phyloP scores from a whole-genome alignment of 2,888 invertebrate species.

The Polydrusus tereticollis region DNA sequence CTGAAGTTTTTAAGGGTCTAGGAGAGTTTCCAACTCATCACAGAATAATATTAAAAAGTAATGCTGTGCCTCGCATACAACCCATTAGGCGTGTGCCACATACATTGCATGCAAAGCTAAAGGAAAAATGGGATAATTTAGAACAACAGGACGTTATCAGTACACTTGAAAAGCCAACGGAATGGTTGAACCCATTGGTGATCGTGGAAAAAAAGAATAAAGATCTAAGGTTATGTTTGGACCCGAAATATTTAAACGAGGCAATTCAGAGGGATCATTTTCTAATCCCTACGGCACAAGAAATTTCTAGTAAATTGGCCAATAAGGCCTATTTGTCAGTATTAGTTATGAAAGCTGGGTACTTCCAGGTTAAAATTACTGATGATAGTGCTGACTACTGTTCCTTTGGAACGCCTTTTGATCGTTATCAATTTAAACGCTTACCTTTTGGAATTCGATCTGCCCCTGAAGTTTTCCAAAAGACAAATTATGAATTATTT shows the following conservation, averaged over 20 bases:
- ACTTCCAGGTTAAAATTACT: no score
- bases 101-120: constrained; percentile 18
- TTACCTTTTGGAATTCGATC: constrained; percentile 45
- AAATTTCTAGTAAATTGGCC: constrained; percentile 43
- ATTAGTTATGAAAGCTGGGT: no score
- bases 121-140: constrained; percentile 2
- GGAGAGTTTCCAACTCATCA: constrained; percentile 37
- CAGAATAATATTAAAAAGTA: constrained; percentile 31
- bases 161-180: constrained; percentile 41
- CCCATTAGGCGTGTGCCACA: constrained; percentile 34
- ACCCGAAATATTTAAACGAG: constrained; percentile 18
- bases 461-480: constrained; percentile 38
- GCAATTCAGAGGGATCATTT: constrained; percentile 34
- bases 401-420: constrained; percentile 46
- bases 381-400: no score
- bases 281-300: constrained; percentile 44
- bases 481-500: constrained; percentile 44
- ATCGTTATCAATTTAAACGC: constrained; percentile 38
- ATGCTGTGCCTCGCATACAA: no score
- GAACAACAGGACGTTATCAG: constrained; percentile 2
- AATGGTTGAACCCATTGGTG: constrained; percentile 46
- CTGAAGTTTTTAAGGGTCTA: constrained; percentile 30
- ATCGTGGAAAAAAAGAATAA: constrained; percentile 48
- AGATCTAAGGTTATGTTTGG: constrained; percentile 43
- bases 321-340: constrained; percentile 46